These are phyloP conservation scores for Epizoanthus fatuus DNA, from an alignment of 92 coral and sea anemone genomes.

Conservation along the genomic window DNA sequence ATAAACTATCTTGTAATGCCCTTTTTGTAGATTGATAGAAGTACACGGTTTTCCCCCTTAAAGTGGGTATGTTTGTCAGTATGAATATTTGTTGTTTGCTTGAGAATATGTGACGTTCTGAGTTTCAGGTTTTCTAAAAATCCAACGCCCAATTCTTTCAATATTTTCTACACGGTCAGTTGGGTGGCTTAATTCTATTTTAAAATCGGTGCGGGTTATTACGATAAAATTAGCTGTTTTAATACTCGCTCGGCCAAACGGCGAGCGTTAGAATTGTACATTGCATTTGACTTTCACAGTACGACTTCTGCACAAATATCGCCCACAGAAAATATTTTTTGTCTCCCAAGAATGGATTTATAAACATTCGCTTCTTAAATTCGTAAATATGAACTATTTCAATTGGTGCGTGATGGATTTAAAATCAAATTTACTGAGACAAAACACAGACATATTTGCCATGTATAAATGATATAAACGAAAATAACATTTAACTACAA, in stretches of 20 bases:
- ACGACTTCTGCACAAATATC: neutral
- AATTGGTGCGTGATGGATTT: neutral
- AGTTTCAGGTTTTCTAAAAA: neutral
- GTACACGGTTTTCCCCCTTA: too few relatives aligned
- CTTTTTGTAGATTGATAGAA: too few relatives aligned
- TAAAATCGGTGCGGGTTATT: neutral
- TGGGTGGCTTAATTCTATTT: neutral
- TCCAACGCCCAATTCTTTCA: neutral
- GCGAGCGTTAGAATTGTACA: constrained; percentile 2
- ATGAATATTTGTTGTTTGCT: too few relatives aligned
- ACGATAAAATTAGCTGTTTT: neutral
- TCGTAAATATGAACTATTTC: neutral
- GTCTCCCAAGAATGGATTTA: neutral
- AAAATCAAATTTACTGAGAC: neutral
- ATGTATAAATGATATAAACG: neutral
- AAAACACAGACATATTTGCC: neutral
- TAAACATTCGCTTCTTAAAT: neutral
- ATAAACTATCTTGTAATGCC: too few relatives aligned
- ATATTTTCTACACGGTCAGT: neutral
- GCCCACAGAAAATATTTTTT: neutral
- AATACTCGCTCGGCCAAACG: neutral
- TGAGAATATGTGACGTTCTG: neutral
- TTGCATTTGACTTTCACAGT: neutral
- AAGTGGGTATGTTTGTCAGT: too few relatives aligned
- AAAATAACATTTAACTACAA: neutral